A percentile compares a stretch with the other conserved stretches of the same genome.
These are phyloP conservation scores for Lepidonotus clava DNA, from an alignment of 2,888 invertebrate species.

Conservation along the genomic window DNA sequence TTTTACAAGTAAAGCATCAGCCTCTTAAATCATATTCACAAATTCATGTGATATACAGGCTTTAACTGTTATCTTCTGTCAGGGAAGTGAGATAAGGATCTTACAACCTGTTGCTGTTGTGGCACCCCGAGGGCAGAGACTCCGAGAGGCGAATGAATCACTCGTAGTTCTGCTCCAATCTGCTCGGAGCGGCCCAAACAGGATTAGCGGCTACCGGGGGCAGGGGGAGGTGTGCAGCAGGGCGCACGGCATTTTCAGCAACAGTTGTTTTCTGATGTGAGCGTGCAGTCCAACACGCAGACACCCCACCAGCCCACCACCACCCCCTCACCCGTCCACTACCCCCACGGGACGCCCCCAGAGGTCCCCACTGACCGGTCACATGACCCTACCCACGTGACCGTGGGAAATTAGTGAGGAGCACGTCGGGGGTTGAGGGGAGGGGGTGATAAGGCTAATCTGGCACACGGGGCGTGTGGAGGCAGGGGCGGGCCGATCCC, in stretches of 20 bases:
- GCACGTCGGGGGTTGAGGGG: conserved; percentile 20
- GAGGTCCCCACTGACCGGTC: not conserved
- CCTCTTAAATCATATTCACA: too few relatives aligned
- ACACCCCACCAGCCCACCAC: not conserved
- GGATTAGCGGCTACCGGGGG: too few relatives aligned
- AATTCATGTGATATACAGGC: too few relatives aligned
- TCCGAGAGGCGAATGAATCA: not conserved
- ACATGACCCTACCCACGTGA: conserved; percentile 28
- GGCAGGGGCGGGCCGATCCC: not conserved
- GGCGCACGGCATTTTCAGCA: conserved; percentile 31
- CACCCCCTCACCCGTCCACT: not conserved
- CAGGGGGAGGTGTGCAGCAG: not conserved
- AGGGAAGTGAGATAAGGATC: too few relatives aligned
- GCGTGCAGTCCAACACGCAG: not conserved
- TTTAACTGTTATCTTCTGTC: too few relatives aligned
- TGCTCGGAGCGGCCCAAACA: not conserved
- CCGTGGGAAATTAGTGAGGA: conserved; percentile 35
- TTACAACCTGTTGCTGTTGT: not conserved
- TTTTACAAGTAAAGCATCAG: too few relatives aligned
- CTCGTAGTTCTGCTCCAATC: not conserved
- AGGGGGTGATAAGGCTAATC: conserved; percentile 20
- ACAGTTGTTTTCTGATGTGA: conserved; percentile 32
- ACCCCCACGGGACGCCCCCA: not conserved
- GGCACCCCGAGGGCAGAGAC: too few relatives aligned
- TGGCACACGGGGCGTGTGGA: conserved; percentile 10